Evolutionary conservation across 2,888 invertebrate species (phyloP), one percentile per base, ranked within the genome.

Genomic region (Drosophila kanekoi): DNA sequence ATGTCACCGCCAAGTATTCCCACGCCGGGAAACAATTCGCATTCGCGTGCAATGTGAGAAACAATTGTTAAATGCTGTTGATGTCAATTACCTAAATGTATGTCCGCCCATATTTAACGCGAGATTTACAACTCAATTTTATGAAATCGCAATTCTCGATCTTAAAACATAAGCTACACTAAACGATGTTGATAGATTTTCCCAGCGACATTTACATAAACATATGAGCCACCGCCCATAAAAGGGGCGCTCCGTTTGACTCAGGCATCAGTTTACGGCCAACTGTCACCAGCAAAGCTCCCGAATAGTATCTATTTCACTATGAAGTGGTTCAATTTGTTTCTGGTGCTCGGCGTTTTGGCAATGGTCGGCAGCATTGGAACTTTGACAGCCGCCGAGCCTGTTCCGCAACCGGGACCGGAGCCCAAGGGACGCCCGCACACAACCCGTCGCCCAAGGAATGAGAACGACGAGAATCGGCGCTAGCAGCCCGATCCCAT

Each of bases 321-420:
- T 41, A 92, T 92, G 91, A 91, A 92, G 89, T 91, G 90, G 85
- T 68, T 91, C 14, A 87, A 77, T 43, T 66, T 91, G 60, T 89
- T 91, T 37, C 77, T 91, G 35, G 64, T 92, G 14, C 73, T 92
- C 38, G 89, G 87, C 4, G 35, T 92, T n/a, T 63, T 92, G 69
- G 90, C 90, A 3, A 51, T 91, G 10, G 61, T 92, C 37, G 89
- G 91, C 13, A 87, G 79, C 41, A 48, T 92, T 71, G 89, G 87
- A 40, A 72, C 79, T 1, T 33, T 91, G 23, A 60, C 84, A 0
- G 64, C 77, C 43, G 92, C 91, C 13, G 91, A 90, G 13, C 91
- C 90, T 1, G 6, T 77, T 38, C 89, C 90, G 0, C 44, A 73
- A 32, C 89, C 80, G 2, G 49, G 61, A n/a, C 84, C 91, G 1